These are phyloP conservation scores for Eupithecia pulchellata DNA, from an alignment of 2,888 invertebrate genomes.

Conservation along the genomic window DNA sequence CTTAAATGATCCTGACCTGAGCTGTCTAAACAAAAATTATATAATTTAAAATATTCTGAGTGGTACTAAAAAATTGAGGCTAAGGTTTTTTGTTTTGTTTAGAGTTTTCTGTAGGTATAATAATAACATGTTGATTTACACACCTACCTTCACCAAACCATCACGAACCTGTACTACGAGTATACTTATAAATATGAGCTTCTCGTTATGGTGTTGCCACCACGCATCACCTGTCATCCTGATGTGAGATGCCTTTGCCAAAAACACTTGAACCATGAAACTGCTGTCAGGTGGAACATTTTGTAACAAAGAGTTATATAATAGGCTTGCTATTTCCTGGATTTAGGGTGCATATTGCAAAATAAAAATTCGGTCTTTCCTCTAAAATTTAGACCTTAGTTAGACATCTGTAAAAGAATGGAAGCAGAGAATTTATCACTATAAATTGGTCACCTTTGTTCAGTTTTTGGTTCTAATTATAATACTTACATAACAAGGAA, in stretches of 20 bases:
- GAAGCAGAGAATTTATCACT: not conserved
- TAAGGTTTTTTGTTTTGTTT: not conserved
- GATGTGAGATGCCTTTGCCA: conserved; percentile 31
- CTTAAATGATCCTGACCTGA: no score
- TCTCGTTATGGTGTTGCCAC: conserved; percentile 15
- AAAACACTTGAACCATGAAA: conserved; percentile 43
- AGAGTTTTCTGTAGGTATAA: not conserved
- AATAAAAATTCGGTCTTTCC: not conserved
- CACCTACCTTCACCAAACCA: conserved; percentile 5
- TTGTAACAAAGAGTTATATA: conserved; percentile 43
- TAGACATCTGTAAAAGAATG: not conserved
- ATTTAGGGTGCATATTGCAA: not conserved
- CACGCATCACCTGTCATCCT: conserved; percentile 32
- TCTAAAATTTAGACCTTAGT: not conserved
- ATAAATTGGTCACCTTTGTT: not conserved
- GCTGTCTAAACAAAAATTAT: not conserved
- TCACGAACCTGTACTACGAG: no score
- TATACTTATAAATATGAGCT: no score
- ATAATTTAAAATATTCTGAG: not conserved
- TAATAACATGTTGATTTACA: not conserved
- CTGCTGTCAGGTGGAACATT: conserved; percentile 42
- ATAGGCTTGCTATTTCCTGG: conserved; percentile 1
- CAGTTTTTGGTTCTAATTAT: not conserved
- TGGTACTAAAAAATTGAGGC: not conserved
- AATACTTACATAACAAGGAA: not conserved